These are phyloP conservation scores for Malurus alboscapulatus DNA, from an alignment of 2,113 vertebrate genomes.

Conservation along the genomic window DNA sequence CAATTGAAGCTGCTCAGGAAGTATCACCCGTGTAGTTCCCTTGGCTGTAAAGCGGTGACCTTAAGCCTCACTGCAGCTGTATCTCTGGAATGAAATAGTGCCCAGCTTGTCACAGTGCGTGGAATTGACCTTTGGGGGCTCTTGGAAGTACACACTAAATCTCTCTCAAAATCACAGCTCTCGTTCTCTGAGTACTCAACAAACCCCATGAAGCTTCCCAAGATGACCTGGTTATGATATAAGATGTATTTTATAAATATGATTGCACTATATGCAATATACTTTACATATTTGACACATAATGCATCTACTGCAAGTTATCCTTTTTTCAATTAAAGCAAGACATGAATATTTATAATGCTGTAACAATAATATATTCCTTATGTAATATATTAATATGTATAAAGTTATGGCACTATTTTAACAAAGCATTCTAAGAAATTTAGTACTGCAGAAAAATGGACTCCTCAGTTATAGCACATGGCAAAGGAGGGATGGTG, in stretches of 20 bases:
- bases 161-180: neutral
- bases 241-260: neutral
- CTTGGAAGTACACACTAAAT: neutral
- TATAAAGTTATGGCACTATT: neutral
- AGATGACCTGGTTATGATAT: neutral
- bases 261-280: neutral
- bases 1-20: neutral
- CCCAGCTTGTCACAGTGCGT: neutral
- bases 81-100: neutral
- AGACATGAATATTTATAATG: constrained; percentile 2
- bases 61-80: neutral
- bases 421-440: neutral
- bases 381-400: neutral
- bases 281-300: neutral
- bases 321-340: neutral
- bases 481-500: neutral
- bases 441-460: neutral
- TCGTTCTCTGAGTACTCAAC: neutral
- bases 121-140: neutral
- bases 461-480: neutral
- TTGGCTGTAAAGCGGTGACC: neutral
- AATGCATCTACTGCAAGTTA: neutral
- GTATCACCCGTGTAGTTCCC: neutral
- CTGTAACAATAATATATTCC: neutral
- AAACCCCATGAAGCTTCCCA: neutral